Base-by-base conservation (phyloP, 2,888 invertebrate species). In the Pterobdella sp. region DNA sequence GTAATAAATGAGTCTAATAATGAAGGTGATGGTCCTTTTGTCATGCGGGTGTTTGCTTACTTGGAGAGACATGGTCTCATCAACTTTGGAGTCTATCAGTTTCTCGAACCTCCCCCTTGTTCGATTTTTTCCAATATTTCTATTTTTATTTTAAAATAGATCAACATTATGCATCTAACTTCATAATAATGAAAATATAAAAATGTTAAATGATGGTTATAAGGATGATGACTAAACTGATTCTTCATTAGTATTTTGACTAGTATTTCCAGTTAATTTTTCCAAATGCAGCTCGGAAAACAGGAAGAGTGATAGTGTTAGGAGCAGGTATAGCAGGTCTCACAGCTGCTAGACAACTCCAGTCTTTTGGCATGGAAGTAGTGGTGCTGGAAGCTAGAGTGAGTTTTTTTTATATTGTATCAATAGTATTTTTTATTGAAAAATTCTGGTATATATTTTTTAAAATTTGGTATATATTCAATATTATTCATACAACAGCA, bases 361-460 rank as follows among this genome's bases (percentile, higher is more conserved):
- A 91, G 79, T 93, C 94, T 76, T 96, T 96, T 86, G 96, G 96
- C 1, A 90, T 96, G 87, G 94, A 96, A 84, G 95, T 95, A 22
- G 88, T 93, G 36, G 90, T 96, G 35, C 78, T 87, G 31, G 87
- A 87, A 79, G 84, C 87, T 2, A 81, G 87, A 79, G 85, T 85
- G 79, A 74, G 82, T 79, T 7, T n/a, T n/a, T n/a, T n/a, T n/a
- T n/a, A n/a, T n/a, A n/a, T n/a, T n/a, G n/a, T n/a, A n/a, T n/a
- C n/a, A n/a, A n/a, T n/a, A n/a, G n/a, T n/a, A n/a, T n/a, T n/a
- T n/a, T n/a, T n/a, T n/a, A n/a, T n/a, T n/a, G n/a, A n/a, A n/a
- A n/a, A n/a, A n/a, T n/a, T n/a, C n/a, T n/a, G n/a, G n/a, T n/a
- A n/a, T n/a, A n/a, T n/a, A n/a, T n/a, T n/a, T n/a, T n/a, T n/a